Percentiles rank a stretch among this genome's conserved stretches.
phyloP scores from a whole-genome alignment of 2,113 vertebrate genomes.

The Calidris pygmaea region DNA sequence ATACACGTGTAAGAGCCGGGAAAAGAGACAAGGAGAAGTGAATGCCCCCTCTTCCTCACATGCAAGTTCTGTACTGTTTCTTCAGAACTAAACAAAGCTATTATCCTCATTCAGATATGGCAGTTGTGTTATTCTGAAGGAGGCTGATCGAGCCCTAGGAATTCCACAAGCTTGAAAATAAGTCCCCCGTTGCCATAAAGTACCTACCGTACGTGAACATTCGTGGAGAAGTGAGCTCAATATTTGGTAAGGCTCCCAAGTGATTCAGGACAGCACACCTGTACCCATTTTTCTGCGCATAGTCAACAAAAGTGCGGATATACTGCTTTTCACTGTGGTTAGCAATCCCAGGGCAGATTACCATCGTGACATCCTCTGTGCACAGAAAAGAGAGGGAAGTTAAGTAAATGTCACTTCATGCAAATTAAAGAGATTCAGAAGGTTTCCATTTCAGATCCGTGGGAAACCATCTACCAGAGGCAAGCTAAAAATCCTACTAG shows the following conservation, averaged over 20 bases:
- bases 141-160: background rate
- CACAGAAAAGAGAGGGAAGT: background rate
- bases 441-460: background rate
- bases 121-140: background rate
- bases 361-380: constrained; percentile 96
- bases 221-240: constrained; percentile 95
- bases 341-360: constrained; percentile 97
- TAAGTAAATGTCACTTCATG: constrained; percentile 57
- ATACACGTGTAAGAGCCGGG: background rate
- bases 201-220: constrained; percentile 97
- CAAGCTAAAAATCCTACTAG: background rate
- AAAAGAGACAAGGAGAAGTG: background rate
- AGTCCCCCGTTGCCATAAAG: background rate
- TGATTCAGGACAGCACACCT: constrained; percentile 96
- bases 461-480: constrained; percentile 28
- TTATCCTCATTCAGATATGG: background rate
- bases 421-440: constrained; percentile 29
- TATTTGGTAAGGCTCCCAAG: constrained; percentile 92
- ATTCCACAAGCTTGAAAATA: background rate
- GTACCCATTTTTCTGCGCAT: constrained; percentile 94
- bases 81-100: background rate
- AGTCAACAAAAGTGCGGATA: constrained; percentile 96
- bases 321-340: constrained; percentile 99
- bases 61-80: background rate
- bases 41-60: background rate